phyloP scores from a whole-genome alignment of 2,888 invertebrate species.

The Metopia argyrocephala region DNA sequence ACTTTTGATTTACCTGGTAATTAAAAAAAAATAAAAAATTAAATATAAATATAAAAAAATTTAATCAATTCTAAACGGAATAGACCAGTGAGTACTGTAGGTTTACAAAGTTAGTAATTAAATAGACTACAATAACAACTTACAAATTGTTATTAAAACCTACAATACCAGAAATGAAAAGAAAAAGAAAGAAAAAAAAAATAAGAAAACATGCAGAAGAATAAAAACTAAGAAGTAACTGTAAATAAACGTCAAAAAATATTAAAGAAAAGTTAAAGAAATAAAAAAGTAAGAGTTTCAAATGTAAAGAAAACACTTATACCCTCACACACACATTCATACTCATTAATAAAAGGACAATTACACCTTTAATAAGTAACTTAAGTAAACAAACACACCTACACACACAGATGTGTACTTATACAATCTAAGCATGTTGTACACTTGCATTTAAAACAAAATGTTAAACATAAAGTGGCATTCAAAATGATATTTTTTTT shows the following conservation, averaged over 20 bases:
- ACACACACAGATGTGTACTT: background rate
- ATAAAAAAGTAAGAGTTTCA: constrained; percentile 2
- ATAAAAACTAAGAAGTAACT: constrained; percentile 33
- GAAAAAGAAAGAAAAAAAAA: background rate
- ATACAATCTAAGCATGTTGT: background rate
- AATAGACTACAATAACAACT: no score
- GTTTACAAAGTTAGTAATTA: no score
- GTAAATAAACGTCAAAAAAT: constrained; percentile 31
- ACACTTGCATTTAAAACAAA: constrained; percentile 12
- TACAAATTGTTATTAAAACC: constrained; percentile 55
- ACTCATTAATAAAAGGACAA: background rate
- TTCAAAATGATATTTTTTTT: constrained; percentile 29
- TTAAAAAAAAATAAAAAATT: no score
- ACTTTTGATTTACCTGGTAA: no score
- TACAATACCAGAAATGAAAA: constrained; percentile 6
- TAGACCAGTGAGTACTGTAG: no score
- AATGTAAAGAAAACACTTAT: background rate
- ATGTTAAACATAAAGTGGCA: constrained; percentile 45
- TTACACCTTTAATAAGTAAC: no score
- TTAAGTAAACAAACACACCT: background rate
- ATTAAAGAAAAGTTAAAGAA: no score
- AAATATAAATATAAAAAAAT: no score
- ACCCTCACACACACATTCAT: background rate
- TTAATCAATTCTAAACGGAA: no score
- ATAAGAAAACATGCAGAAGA: background rate